phyloP scores from a whole-genome alignment of 2,113 vertebrate genomes.

The Nyctibius bracteatus region DNA sequence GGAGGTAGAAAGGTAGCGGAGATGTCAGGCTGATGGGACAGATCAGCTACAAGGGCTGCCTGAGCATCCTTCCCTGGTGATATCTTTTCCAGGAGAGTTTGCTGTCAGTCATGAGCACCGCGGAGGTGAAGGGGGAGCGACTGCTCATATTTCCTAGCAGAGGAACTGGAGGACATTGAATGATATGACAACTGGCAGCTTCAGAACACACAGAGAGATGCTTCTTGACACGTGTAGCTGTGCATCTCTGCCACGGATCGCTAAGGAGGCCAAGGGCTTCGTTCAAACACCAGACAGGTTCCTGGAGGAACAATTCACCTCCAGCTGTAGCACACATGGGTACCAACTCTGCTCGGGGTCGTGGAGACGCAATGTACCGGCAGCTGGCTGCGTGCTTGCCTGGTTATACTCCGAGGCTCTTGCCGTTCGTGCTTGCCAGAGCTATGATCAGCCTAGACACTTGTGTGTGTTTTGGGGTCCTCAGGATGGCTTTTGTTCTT shows the following conservation, averaged over 20 bases:
- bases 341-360: neutral
- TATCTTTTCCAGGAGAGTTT: neutral
- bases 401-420: fast-evolving
- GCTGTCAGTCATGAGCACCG: neutral
- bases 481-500: neutral
- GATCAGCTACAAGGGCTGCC: neutral
- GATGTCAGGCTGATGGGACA: neutral
- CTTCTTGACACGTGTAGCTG: neutral
- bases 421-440: neutral
- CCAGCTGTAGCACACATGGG: fast-evolving
- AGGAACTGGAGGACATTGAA: neutral
- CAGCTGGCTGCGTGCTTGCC: neutral
- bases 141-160: neutral
- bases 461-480: neutral
- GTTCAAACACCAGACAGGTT: neutral
- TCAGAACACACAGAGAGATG: neutral
- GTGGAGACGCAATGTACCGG: fast-evolving
- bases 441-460: too few relatives aligned
- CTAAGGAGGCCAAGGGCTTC: neutral
- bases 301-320: neutral
- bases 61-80: neutral
- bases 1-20: neutral
- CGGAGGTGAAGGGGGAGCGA: neutral
- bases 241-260: neutral
- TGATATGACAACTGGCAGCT: neutral